Evolutionary conservation across 2,113 vertebrate genomes (phyloP).

Genomic region (Dicrurus megarhynchus): DNA sequence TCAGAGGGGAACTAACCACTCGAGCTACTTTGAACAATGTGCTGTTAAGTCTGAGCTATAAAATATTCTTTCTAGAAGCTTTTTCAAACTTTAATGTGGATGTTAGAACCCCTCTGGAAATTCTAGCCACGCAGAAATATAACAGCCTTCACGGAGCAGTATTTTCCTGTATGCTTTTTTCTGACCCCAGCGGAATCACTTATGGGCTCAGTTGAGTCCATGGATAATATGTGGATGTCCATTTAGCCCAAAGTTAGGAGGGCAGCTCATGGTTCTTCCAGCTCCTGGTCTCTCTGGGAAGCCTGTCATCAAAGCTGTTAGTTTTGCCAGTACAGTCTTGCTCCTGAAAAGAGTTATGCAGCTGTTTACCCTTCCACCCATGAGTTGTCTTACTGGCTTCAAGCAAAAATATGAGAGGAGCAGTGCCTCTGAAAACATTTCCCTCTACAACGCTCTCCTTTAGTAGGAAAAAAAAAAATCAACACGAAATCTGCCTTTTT

Average conservation of each 20-base stretch:
- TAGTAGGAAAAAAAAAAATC: neutral
- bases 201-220: neutral
- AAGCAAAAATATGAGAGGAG: neutral
- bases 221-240: neutral
- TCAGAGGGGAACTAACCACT: neutral
- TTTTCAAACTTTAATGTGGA: neutral
- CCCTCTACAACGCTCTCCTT: neutral
- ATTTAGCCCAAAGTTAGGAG: neutral
- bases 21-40: neutral
- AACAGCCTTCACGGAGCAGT: neutral
- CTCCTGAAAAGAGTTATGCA: neutral
- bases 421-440: neutral
- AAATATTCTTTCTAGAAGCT: neutral
- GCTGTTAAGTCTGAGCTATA: neutral
- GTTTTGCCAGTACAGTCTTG: neutral
- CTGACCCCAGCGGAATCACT: neutral
- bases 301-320: neutral
- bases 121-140: neutral
- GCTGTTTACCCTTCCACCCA: neutral
- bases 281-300: neutral
- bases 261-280: neutral
- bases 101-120: neutral
- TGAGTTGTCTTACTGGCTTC: neutral
- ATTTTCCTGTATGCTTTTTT: neutral
- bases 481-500: neutral